Percentiles rank a stretch among this genome's conserved stretches.
These are phyloP conservation scores for Microplitis mediator DNA, from an alignment of 1,140 invertebrate genomes.

Conservation along the genomic window DNA sequence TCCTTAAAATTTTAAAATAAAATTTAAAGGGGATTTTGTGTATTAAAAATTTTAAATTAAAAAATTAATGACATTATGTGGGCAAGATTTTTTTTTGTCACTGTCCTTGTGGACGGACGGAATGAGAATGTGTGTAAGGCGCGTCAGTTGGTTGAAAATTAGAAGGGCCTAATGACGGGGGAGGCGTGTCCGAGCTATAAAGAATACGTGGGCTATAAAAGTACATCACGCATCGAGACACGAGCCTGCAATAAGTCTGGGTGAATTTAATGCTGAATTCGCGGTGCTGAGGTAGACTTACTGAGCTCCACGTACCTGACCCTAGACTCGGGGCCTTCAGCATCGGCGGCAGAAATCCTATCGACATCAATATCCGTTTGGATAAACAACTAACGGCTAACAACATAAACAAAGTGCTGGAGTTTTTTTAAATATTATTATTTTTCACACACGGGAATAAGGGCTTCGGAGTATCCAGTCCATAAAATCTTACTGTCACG, in stretches of 20 bases:
- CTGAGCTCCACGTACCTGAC: slow-evolving; percentile 24
- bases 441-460: background rate
- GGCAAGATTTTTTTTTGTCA: slow-evolving; percentile 13
- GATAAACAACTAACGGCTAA: no score
- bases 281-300: background rate
- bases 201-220: slow-evolving; percentile 47
- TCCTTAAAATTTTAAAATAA: no score
- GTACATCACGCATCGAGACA: slow-evolving; percentile 33
- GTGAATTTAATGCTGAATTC: no score
- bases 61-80: no score
- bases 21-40: no score
- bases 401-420: no score
- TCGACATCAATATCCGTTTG: background rate
- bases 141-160: slow-evolving; percentile 44
- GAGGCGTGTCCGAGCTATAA: slow-evolving; percentile 46
- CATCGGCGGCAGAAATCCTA: no score
- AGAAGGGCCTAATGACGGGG: slow-evolving; percentile 46
- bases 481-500: slow-evolving; percentile 29
- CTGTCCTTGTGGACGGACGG: slow-evolving; percentile 1
- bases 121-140: slow-evolving; percentile 6
- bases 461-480: slow-evolving; percentile 3
- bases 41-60: no score
- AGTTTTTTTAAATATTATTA: no score
- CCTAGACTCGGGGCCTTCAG: background rate
- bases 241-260: background rate